Conservation (phyloP, 2,888 invertebrate species). For the Noctua janthe region DNA sequence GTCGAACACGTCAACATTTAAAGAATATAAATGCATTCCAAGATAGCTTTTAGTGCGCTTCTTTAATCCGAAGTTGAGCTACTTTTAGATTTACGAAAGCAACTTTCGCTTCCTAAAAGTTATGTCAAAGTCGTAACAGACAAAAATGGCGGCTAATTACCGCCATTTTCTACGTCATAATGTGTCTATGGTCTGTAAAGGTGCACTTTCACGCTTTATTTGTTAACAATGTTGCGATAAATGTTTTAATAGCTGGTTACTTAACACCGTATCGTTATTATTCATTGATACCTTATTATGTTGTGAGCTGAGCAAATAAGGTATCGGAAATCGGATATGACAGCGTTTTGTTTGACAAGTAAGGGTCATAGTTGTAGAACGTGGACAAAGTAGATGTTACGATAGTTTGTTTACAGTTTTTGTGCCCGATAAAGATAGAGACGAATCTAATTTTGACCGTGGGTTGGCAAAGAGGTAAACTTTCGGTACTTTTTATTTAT, state of each 20-base stretch:
- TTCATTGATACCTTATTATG: conserved; percentile 49
- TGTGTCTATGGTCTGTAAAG: conserved; percentile 36
- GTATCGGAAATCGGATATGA: conserved; percentile 42
- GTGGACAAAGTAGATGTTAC: conserved; percentile 1
- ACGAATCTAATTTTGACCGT: neutral
- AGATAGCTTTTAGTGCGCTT: neutral
- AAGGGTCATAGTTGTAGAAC: neutral
- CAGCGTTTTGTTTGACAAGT: conserved; percentile 31
- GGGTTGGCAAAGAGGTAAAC: neutral
- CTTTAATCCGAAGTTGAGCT: conserved; percentile 7
- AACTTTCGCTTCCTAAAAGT: conserved; percentile 44
- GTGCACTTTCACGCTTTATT: conserved; percentile 64
- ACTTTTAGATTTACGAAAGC: conserved; percentile 12
- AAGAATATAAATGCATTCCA: neutral
- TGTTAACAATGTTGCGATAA: conserved; percentile 59
- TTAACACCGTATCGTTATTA: conserved; percentile 50
- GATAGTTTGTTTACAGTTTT: neutral
- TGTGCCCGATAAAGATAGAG: neutral
- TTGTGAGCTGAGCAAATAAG: neutral
- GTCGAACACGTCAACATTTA: neutral
- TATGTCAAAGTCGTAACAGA: conserved; percentile 49
- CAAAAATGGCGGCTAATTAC: conserved; percentile 54
- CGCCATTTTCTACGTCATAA: conserved; percentile 55
- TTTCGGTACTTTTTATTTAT: neutral
- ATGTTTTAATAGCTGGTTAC: conserved; percentile 52